Conservation (phyloP, 2,113 vertebrate species). For the Erythrocebus patas region DNA sequence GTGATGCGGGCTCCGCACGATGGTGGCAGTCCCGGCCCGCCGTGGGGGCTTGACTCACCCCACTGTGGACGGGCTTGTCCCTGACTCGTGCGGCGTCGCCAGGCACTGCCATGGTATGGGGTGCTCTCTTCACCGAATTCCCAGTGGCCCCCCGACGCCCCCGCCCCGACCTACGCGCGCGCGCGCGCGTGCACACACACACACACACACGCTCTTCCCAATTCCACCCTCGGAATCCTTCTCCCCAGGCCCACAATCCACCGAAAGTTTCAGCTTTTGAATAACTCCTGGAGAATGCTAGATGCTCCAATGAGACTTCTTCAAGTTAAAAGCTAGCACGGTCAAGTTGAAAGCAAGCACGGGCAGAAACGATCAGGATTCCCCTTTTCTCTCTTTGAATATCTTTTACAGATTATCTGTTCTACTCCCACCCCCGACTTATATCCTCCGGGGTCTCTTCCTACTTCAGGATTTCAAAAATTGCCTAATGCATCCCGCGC, state of each 20-base stretch:
- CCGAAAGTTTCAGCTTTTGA: constrained; percentile 39
- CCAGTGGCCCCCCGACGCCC: background rate
- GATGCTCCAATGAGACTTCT: constrained; percentile 21
- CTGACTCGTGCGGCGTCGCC: background rate
- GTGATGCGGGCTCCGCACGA: constrained; percentile 74
- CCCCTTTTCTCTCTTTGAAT: background rate
- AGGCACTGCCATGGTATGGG: constrained; percentile 42
- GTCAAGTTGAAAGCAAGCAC: background rate
- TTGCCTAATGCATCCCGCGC: background rate
- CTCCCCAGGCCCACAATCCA: background rate
- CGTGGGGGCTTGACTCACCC: background rate
- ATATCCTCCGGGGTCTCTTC: background rate
- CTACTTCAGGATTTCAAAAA: background rate
- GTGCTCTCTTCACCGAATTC: background rate
- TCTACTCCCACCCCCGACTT: constrained; percentile 2
- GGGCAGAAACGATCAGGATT: background rate
- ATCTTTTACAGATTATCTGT: background rate
- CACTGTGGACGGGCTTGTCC: constrained; percentile 73
- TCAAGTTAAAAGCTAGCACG: background rate
- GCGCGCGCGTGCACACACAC: background rate
- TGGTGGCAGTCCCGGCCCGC: background rate
- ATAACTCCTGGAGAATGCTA: constrained; percentile 15
- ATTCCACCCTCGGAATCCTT: background rate
- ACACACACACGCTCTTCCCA: background rate
- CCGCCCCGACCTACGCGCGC: background rate